A percentile compares a stretch with the other conserved stretches of the same genome.
phyloP scores from a whole-genome alignment of 2,888 invertebrate genomes.

The Danaus chrysippus region DNA sequence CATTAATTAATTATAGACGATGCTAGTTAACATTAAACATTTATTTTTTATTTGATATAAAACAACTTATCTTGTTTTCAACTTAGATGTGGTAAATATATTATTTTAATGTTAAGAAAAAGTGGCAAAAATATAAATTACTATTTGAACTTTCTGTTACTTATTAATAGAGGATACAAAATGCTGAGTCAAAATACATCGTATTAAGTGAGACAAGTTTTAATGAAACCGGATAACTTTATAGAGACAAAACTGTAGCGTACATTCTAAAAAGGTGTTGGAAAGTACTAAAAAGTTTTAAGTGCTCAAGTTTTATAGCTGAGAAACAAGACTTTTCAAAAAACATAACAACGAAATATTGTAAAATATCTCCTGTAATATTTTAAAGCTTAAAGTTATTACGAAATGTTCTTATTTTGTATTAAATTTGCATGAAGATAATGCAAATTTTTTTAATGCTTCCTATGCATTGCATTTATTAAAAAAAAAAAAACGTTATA shows the following conservation, averaged over 20 bases:
- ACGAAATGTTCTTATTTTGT: too few relatives aligned
- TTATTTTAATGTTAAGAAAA: background rate
- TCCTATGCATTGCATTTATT: too few relatives aligned
- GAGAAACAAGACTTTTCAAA: conserved; percentile 3
- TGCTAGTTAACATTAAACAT: too few relatives aligned
- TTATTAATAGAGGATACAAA: conserved; percentile 2
- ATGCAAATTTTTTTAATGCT: too few relatives aligned
- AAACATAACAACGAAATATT: conserved; percentile 5
- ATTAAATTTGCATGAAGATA: too few relatives aligned
- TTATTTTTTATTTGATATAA: too few relatives aligned
- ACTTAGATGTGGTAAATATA: too few relatives aligned
- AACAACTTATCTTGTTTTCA: too few relatives aligned
- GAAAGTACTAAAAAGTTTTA: conserved; percentile 8
- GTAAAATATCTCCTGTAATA: conserved; percentile 1
- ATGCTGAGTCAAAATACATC: conserved; percentile 5
- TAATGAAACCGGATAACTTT: conserved; percentile 20
- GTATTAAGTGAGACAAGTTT: conserved; percentile 20
- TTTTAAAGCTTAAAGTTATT: background rate
- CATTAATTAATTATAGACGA: conserved; percentile 48
- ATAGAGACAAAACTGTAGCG: conserved; percentile 16
- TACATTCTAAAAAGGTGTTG: conserved; percentile 9
- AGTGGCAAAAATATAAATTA: background rate
- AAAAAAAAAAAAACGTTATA: too few relatives aligned
- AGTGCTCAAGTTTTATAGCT: conserved; percentile 7
- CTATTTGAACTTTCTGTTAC: background rate